phyloP scores from a whole-genome alignment of 2,888 invertebrate species.

The Myopa testacea region DNA sequence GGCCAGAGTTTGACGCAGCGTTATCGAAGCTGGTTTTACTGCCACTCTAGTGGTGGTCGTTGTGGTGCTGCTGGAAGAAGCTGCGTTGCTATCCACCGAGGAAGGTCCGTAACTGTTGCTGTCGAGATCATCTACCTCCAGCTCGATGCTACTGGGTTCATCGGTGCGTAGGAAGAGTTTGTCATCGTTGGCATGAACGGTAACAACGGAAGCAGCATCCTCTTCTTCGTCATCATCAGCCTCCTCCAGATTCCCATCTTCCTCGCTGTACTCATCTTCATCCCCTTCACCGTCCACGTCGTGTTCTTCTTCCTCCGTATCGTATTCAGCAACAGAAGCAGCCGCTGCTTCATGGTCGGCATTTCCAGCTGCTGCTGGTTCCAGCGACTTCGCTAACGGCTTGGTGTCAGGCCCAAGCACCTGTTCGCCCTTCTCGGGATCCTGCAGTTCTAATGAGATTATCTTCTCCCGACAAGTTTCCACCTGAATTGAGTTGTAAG shows the following conservation, averaged over 20 bases:
- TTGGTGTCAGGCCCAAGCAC: slow-evolving; percentile 43
- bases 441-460: slow-evolving; percentile 85
- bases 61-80: not conserved
- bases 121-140: slow-evolving; percentile 48
- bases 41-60: slow-evolving; percentile 57
- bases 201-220: slow-evolving; percentile 70
- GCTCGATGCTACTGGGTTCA: slow-evolving; percentile 49
- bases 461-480: slow-evolving; percentile 93
- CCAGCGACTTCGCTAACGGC: not conserved
- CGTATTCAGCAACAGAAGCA: not conserved
- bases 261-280: slow-evolving; percentile 62
- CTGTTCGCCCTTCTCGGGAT: slow-evolving; percentile 65
- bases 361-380: slow-evolving; percentile 25
- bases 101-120: slow-evolving; percentile 56
- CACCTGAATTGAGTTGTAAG: slow-evolving; percentile 71
- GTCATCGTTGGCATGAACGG: slow-evolving; percentile 68
- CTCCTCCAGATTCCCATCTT: slow-evolving; percentile 58
- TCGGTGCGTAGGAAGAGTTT: slow-evolving; percentile 65
- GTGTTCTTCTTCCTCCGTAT: slow-evolving; percentile 28
- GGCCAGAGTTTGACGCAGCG: slow-evolving; percentile 62
- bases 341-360: not conserved
- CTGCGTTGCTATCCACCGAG: slow-evolving; percentile 55
- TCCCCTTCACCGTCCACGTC: slow-evolving; percentile 40
- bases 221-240: slow-evolving; percentile 70
- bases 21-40: slow-evolving; percentile 59